Conservation (phyloP, 2,888 invertebrate genomes). For the Dicranocentrus wangi region DNA sequence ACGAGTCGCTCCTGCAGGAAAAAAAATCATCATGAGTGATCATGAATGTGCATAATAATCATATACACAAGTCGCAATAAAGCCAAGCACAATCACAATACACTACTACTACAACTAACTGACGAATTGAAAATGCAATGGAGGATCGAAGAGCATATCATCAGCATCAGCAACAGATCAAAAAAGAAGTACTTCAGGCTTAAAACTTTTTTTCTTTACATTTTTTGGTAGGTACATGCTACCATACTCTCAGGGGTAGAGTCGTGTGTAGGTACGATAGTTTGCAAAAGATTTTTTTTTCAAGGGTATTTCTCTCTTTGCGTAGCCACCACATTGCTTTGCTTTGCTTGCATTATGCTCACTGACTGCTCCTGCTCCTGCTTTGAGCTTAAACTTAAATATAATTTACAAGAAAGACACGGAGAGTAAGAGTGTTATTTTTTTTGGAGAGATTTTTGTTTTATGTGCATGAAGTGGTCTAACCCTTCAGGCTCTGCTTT, state of each 20-base stretch:
- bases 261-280: slow-evolving; percentile 39
- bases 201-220: not conserved
- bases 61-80: slow-evolving; percentile 12
- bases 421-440: no score
- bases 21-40: slow-evolving; percentile 14
- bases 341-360: not conserved
- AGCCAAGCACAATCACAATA: no score
- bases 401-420: no score
- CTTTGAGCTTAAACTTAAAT: not conserved
- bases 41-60: slow-evolving; percentile 64
- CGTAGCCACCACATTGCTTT: not conserved
- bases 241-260: not conserved
- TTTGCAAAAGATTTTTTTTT: slow-evolving; percentile 57
- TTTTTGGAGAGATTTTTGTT: no score
- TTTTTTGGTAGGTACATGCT: not conserved
- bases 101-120: no score
- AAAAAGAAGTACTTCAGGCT: slow-evolving; percentile 2
- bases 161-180: not conserved
- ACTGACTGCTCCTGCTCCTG: not conserved
- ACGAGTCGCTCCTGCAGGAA: no score
- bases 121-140: no score
- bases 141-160: not conserved
- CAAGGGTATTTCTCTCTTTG: slow-evolving; percentile 58
- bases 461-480: slow-evolving; percentile 11
- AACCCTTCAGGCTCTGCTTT: slow-evolving; percentile 23